phyloP scores from a whole-genome alignment of 2,797 vertebrate species.

The Acomys russatus region DNA sequence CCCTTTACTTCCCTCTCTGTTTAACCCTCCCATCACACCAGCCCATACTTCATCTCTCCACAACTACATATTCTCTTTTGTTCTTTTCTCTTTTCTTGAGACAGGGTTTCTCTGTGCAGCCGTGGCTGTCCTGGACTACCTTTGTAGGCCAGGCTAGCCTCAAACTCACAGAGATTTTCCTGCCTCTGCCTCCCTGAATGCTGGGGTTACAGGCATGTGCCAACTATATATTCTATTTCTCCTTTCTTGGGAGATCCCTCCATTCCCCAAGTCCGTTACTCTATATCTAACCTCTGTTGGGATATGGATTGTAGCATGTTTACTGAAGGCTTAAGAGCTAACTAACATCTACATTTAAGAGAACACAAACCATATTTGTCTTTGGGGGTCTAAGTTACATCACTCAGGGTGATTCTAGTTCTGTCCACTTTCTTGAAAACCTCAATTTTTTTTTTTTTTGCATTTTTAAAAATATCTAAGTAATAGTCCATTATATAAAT shows the following conservation, averaged over 20 bases:
- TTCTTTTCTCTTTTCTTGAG: background rate
- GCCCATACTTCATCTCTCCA: background rate
- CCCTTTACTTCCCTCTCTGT: background rate
- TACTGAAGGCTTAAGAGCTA: background rate
- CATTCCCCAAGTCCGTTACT: background rate
- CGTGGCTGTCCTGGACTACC: no score
- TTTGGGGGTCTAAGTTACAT: background rate
- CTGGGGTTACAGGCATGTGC: no score
- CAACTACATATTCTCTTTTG: background rate
- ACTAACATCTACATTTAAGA: background rate
- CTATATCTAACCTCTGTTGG: background rate
- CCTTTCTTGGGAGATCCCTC: background rate
- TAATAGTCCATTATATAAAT: background rate
- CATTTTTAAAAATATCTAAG: background rate
- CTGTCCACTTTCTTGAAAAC: background rate
- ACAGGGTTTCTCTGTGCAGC: no score
- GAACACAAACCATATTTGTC: background rate
- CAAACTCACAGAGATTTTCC: no score
- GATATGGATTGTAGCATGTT: background rate
- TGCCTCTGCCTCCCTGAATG: no score
- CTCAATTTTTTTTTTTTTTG: background rate
- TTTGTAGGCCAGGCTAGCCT: no score
- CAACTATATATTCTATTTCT: background rate
- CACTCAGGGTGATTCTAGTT: background rate
- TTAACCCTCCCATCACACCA: background rate